Base-by-base conservation (phyloP, 2,888 invertebrate species). In the Sisyra nigra region DNA sequence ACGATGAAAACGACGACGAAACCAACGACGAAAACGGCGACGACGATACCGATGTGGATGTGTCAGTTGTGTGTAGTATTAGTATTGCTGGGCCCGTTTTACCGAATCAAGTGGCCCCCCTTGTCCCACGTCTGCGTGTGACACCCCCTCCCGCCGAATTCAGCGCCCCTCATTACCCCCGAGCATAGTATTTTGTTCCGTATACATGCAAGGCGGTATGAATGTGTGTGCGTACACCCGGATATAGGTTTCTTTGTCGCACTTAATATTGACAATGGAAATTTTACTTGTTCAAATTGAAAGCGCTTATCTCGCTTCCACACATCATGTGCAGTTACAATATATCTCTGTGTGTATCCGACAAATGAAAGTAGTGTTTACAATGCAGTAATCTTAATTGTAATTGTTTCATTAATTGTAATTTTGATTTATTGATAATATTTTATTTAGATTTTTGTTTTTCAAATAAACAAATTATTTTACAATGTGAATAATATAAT, bases 61-160 rank as follows among this genome's bases (percentile, higher is more conserved):
- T 24, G 24, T 24, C 35, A 24, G 24, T 24, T 24, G 24, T 24
- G 24, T 24, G 24, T 24, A 24, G 24, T 24, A 37, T 24, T 43
- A 43, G 38, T 43, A 43, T 43, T 43, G 43, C 43, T 43, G 37
- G 43, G 43, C 43, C 43, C 43, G 43, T 43, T 43, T 43, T 43
- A 43, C 43, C 43, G 43, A 43, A 17, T 34, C 37, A 36, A 19
- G 18, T 30, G 30, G 18, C 38, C 43, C 32, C 31, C 31, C 10
- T 11, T 11, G 15, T 19, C 38, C 38, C 43, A 31, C 32, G 19
- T 14, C 11, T 36, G 37, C 37, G 31, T 43, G 37, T 24, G 5
- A 24, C 24, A 24, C 24, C 24, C 24, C 24, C 24, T 24, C 24
- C 24, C 24, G 24, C 24, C 24, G 24, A 24, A 24, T 24, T 24